phyloP scores from a whole-genome alignment of 1,140 invertebrate species.

The Psilanteris sp. region DNA sequence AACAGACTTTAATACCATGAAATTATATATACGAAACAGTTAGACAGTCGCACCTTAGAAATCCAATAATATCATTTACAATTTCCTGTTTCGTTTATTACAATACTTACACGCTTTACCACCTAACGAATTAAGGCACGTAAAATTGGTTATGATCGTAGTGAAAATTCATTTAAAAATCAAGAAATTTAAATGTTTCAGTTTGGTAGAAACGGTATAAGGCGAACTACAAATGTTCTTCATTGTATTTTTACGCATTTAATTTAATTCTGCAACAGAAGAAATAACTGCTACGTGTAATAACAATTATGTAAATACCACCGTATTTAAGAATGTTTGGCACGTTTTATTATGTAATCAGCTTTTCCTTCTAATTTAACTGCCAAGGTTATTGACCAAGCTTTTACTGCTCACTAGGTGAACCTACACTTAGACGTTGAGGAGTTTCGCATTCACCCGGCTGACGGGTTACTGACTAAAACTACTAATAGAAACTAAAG shows the following conservation, averaged over 20 bases:
- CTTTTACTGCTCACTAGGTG: not conserved
- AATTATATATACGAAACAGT: no score
- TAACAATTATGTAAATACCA: conserved; percentile 6
- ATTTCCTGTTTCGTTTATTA: no score
- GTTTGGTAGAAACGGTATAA: no score
- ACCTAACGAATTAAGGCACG: no score
- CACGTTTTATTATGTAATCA: conserved; percentile 6
- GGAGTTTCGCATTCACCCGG: not conserved
- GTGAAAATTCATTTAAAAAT: no score
- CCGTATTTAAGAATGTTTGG: not conserved
- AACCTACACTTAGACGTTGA: no score
- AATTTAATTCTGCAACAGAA: conserved; percentile 13
- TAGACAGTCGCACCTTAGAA: no score
- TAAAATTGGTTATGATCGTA: no score
- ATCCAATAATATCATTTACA: no score
- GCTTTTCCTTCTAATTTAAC: conserved; percentile 10
- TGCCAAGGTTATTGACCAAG: conserved; percentile 9
- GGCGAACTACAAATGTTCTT: not conserved
- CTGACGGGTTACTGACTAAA: conserved; percentile 1
- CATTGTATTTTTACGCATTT: not conserved
- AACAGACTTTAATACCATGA: no score
- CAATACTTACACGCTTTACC: no score
- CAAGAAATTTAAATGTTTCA: no score
- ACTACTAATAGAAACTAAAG: not conserved
- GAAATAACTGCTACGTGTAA: not conserved